Evolutionary conservation across 1,140 invertebrate species (phyloP).

Genomic region (Drosophila serrata): DNA sequence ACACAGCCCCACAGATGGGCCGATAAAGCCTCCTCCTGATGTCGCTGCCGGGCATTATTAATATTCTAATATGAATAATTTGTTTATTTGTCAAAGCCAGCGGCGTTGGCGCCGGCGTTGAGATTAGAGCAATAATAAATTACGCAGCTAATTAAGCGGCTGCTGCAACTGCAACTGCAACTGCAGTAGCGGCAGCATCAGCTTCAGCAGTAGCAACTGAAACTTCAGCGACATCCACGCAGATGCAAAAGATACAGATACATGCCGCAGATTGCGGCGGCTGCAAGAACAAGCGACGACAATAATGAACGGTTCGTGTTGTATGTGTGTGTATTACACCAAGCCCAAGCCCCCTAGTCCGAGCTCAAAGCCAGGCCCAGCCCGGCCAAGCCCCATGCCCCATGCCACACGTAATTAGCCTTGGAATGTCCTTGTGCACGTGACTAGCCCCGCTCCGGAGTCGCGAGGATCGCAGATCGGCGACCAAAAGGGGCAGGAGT

Average conservation of each 20-base stretch:
- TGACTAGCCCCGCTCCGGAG: slow-evolving; percentile 62
- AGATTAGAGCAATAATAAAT: slow-evolving; percentile 82
- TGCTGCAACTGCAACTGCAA: slow-evolving; percentile 36
- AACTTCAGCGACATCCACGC: slow-evolving; percentile 64
- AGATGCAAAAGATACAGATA: slow-evolving; percentile 77
- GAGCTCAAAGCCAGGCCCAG: slow-evolving; percentile 5
- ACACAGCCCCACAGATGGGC: slow-evolving; percentile 60
- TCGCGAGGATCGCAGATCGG: slow-evolving; percentile 5
- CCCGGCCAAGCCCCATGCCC: slow-evolving; percentile 45
- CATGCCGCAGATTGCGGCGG: slow-evolving; percentile 65
- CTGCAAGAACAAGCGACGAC: slow-evolving; percentile 47
- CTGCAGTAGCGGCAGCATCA: too few relatives aligned
- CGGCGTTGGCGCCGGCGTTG: slow-evolving; percentile 63
- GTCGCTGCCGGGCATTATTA: slow-evolving; percentile 45
- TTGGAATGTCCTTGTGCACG: slow-evolving; percentile 84
- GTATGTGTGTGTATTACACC: slow-evolving; percentile 54
- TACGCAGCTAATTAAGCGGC: slow-evolving; percentile 78
- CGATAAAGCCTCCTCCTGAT: slow-evolving; percentile 31
- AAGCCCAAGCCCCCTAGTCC: slow-evolving; percentile 43
- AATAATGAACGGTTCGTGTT: slow-evolving; percentile 78
- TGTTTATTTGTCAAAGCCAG: slow-evolving; percentile 78
- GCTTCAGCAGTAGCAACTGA: slow-evolving; percentile 7
- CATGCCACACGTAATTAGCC: slow-evolving; percentile 80
- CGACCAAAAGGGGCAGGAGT: slow-evolving; percentile 18
- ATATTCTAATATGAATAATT: slow-evolving; percentile 79